Percentiles rank a stretch among this genome's conserved stretches.
These are phyloP conservation scores for Epizoanthus rinbou DNA, from an alignment of 92 coral and sea anemone species.

Conservation along the genomic window DNA sequence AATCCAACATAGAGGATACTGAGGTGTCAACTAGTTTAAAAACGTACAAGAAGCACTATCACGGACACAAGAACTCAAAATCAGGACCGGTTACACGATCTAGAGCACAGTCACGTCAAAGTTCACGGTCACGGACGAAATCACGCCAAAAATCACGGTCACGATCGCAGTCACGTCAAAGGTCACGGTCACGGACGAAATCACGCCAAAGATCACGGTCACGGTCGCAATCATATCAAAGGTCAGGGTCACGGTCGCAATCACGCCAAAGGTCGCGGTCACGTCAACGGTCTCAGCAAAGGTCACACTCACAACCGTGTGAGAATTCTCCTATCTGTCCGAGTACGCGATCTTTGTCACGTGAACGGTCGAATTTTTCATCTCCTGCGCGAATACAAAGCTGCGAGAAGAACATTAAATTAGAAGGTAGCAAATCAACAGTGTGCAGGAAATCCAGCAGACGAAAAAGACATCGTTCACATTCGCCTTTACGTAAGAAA, in stretches of 20 bases:
- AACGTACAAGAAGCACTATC: slow-evolving; percentile 23
- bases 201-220: slow-evolving; percentile 27
- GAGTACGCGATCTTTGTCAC: not conserved
- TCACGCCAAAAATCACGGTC: not conserved
- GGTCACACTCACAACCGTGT: slow-evolving; percentile 35
- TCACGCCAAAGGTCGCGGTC: not conserved
- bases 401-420: slow-evolving; percentile 1
- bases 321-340: not conserved
- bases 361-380: not conserved
- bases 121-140: slow-evolving; percentile 16
- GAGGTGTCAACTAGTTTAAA: not conserved
- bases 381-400: not conserved
- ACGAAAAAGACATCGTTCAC: not conserved
- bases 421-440: not conserved
- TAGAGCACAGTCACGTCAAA: slow-evolving; percentile 25
- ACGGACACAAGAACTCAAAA: slow-evolving; percentile 27
- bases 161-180: slow-evolving; percentile 39
- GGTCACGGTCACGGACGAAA: not conserved
- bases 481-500: not conserved
- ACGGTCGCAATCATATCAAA: slow-evolving; percentile 2
- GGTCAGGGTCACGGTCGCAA: not conserved
- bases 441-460: not conserved
- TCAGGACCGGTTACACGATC: not conserved
- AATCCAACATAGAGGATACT: not conserved
- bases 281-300: not conserved